Evolutionary conservation across 30 jellyfish, hydroid and myxozoan genomes (phyloP).

Genomic region (Nemopilema nomurai): DNA sequence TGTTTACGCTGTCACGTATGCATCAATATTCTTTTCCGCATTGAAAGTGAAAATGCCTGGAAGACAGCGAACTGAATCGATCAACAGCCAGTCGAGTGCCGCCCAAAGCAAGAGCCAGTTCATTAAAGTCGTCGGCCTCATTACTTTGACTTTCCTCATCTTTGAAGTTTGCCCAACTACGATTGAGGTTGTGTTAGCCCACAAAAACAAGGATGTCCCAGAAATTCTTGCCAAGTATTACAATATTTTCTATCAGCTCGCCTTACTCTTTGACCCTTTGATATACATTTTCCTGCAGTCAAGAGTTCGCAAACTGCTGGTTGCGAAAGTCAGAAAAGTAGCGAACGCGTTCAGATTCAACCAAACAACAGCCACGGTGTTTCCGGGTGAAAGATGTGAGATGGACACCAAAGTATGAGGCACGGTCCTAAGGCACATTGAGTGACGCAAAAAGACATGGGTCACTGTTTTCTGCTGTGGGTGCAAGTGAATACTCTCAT

Average conservation of each 20-base stretch:
- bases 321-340: not conserved
- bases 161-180: conserved; percentile 51
- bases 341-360: not conserved
- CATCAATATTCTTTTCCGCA: conserved; percentile 15
- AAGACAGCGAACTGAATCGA: not conserved
- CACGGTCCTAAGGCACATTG: no score
- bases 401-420: not conserved
- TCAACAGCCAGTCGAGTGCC: conserved; percentile 4
- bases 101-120: conserved; percentile 18
- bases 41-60: not conserved
- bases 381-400: not conserved
- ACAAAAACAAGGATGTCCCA: not conserved
- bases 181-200: not conserved
- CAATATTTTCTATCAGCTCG: conserved; percentile 16
- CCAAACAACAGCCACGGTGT: not conserved
- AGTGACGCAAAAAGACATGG: no score
- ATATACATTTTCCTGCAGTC: conserved; percentile 49
- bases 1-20: conserved; percentile 25
- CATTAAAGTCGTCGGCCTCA: conserved; percentile 37
- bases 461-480: no score
- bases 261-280: conserved; percentile 38
- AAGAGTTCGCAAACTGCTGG: conserved; percentile 36
- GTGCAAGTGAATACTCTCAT: no score
- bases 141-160: conserved; percentile 24
- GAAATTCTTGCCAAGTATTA: conserved; percentile 16